These are phyloP conservation scores for Mystacides longicornis DNA, from an alignment of 2,888 invertebrate species.

Conservation along the genomic window DNA sequence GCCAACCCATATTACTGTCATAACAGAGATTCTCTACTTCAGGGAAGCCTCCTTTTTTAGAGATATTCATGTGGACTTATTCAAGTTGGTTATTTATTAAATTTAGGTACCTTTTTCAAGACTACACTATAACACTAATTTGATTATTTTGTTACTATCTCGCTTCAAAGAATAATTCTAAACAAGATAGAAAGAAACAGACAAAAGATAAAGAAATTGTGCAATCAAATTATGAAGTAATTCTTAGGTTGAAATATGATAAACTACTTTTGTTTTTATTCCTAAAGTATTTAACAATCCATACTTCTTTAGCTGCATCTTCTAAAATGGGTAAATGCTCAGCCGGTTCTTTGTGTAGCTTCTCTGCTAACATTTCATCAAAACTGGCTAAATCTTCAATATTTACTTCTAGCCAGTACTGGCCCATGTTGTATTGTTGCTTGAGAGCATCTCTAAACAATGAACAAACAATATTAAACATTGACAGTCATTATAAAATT, in stretches of 20 bases:
- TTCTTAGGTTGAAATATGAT: not conserved
- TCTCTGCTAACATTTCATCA: slow-evolving; percentile 88
- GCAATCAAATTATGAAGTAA: too few species aligned
- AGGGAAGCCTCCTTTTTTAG: too few species aligned
- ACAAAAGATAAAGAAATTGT: too few species aligned
- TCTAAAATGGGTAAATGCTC: slow-evolving; percentile 92
- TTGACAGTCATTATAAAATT: not conserved
- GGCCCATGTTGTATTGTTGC: slow-evolving; percentile 82
- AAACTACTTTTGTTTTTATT: not conserved
- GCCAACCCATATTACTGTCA: too few species aligned
- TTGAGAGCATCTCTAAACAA: slow-evolving; percentile 79
- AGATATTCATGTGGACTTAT: too few species aligned
- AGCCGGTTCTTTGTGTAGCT: slow-evolving; percentile 83
- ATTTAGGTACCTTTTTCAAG: too few species aligned
- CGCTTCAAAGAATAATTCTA: not conserved
- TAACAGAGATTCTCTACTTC: too few species aligned
- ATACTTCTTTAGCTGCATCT: slow-evolving; percentile 86
- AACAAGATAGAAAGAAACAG: not conserved
- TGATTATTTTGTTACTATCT: too few species aligned
- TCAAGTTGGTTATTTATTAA: too few species aligned
- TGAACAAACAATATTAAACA: not conserved
- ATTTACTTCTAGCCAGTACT: slow-evolving; percentile 86
- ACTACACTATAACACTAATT: too few species aligned
- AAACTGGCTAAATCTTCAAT: slow-evolving; percentile 91
- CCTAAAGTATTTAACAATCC: not conserved